Base-by-base conservation (phyloP, 2,113 vertebrate genomes). In the Benthochromis sp. region DNA sequence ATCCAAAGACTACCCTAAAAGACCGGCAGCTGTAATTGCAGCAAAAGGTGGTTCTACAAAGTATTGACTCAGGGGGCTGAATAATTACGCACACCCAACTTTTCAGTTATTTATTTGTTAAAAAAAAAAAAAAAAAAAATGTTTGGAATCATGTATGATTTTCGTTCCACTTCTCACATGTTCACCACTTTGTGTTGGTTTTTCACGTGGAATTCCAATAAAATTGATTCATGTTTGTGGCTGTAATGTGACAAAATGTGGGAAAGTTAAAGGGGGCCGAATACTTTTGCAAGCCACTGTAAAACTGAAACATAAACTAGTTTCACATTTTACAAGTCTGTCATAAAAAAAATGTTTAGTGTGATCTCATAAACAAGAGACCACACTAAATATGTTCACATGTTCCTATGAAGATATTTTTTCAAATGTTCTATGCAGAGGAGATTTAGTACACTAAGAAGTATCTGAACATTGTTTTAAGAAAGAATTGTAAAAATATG, bases 151-250 rank as follows among this genome's bases (percentile, higher is more conserved):
- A 24, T 55, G 21, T 55, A 13, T 13, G 21, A 57, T 57, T 57
- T 57, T 3, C 1, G 3, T 57, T 57, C 4, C 21, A 27, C 21
- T 57, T 57, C 12, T 55, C 54, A 5, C 11, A 0, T 27, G 21
- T 55, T 1, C 4, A 55, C 0, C 7, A 27, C 54, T 55, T 55
- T 55, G 54, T 55, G 0, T 57, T 27, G 7, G 12, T 27, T 4
- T 57, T 57, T 57, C 12, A 57, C 1, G 7, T 14, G 54, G 54
- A 14, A 57, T 57, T 55, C 7, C 7, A 55, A 27, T 14, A 57
- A 57, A 57, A 57, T 27, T 1, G 1, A 27, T 57, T 57, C 54
- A 14, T 27, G 7, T 57, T 57, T 27, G 24, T 8, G 54, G 24
- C 54, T 57, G 3, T 57, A 57, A 57, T 57, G 24, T 27, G 54